Conservation (phyloP, 1,140 invertebrate species). For the Manduca sexta region DNA sequence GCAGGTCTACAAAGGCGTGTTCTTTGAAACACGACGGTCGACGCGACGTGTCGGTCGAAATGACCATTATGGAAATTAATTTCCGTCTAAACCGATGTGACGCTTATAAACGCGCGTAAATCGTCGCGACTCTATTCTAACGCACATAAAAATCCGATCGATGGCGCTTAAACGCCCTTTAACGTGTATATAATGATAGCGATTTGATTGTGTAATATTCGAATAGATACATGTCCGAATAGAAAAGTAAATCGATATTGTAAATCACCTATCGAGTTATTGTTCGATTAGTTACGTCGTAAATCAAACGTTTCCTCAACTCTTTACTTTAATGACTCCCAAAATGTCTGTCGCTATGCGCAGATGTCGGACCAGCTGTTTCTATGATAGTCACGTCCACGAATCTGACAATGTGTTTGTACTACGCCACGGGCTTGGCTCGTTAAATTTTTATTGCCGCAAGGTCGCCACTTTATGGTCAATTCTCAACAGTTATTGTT, state of each 20-base stretch:
- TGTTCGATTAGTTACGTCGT: conserved; percentile 5
- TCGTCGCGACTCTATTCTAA: neutral
- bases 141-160: conserved; percentile 3
- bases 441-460: conserved; percentile 75
- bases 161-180: conserved; percentile 1
- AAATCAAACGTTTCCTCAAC: conserved; percentile 40
- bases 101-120: conserved; percentile 11
- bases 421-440: conserved; percentile 54
- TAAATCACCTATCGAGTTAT: too few species aligned
- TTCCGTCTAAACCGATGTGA: conserved; percentile 14
- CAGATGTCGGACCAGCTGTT: conserved; percentile 60
- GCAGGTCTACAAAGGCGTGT: conserved; percentile 3
- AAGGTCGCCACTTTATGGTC: conserved; percentile 74
- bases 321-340: conserved; percentile 36
- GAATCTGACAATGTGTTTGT: conserved; percentile 57
- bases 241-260: too few species aligned
- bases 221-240: neutral
- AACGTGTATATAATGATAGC: neutral
- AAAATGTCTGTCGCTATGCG: conserved; percentile 20
- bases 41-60: conserved; percentile 10
- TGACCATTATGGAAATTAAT: conserved; percentile 21
- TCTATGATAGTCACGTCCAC: conserved; percentile 66
- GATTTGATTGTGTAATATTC: conserved; percentile 1
- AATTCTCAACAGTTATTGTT: conserved; percentile 72
- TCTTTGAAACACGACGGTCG: conserved; percentile 8